These are phyloP conservation scores for Schizaphis graminum DNA, from an alignment of 2,888 invertebrate genomes.

Conservation along the genomic window DNA sequence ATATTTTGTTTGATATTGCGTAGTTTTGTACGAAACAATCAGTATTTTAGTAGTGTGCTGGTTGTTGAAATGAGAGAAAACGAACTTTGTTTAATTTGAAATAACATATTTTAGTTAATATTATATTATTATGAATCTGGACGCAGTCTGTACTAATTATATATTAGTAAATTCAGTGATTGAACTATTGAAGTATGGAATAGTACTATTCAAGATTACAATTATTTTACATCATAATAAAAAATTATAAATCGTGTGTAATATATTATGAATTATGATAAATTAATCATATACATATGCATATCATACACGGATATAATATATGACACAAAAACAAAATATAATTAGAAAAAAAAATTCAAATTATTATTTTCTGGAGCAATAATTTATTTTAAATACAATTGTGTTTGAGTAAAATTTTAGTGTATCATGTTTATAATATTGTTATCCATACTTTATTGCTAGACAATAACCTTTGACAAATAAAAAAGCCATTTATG, in stretches of 20 bases:
- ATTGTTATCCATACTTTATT: background rate
- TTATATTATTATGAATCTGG: background rate
- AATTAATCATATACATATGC: too few species aligned
- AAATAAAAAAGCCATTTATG: background rate
- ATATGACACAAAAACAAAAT: background rate
- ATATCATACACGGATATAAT: too few species aligned
- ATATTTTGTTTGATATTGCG: background rate
- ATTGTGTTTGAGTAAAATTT: background rate
- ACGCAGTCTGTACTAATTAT: background rate
- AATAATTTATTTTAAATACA: background rate
- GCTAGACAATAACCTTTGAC: background rate
- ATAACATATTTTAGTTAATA: background rate
- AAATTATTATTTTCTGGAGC: background rate
- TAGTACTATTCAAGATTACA: background rate
- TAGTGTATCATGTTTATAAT: background rate
- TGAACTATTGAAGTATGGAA: background rate
- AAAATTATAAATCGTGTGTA: background rate
- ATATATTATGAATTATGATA: too few species aligned
- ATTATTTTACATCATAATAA: background rate
- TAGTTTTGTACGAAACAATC: background rate
- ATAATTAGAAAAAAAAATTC: background rate
- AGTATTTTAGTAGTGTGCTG: background rate
- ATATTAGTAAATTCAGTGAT: background rate
- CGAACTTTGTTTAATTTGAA: background rate
- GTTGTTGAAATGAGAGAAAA: background rate